Evolutionary conservation across 2,888 invertebrate species (phyloP), one percentile per base, ranked within the genome.

Genomic region (Alcis repandata): DNA sequence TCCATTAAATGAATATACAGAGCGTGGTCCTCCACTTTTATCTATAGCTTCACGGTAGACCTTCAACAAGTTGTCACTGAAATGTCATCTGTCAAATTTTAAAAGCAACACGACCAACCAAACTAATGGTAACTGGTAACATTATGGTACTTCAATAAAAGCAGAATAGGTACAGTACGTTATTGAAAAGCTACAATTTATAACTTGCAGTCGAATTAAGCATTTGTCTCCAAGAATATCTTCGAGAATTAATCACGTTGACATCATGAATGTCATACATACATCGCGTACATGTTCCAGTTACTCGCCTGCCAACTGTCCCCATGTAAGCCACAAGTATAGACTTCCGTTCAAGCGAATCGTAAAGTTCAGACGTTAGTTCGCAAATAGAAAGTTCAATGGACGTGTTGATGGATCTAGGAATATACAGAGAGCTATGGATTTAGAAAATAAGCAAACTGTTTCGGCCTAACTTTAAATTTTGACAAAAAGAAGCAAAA

Each of bases 301-400:
- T 15, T 0, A 15, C 57, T 38, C n/a, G 46, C 56, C 17, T 11
- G 17, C 19, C 8, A 33, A 40, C 40, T 27, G 15, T 9, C 13
- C 40, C 15, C 3, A 10, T 17, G 40, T 58, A 40, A 46, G 11
- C 17, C 22, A 49, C 38, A 22, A 27, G 20, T 46, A 8, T 49
- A 45, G 15, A 63, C 53, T 59, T 65, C 59, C 59, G 51, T 51
- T 60, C 40, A 56, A 49, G 38, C 38, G 56, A 59, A 60, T 65
- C 60, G 65, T 65, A 65, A 65, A 65, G 54, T 59, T 64, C 48
- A 52, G 20, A 33, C 19, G 17, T 20, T 53, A 38, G 54, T 58
- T 64, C 59, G 60, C 59, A 60, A 65, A 65, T 60, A 65, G 65
- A 59, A 64, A 65, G 65, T 56, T 60, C 56, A 65, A 60, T 40